Percentiles rank a stretch among this genome's conserved stretches.
Conservation (phyloP, 2,797 vertebrate species). For the Pogonophryne albipinna region DNA sequence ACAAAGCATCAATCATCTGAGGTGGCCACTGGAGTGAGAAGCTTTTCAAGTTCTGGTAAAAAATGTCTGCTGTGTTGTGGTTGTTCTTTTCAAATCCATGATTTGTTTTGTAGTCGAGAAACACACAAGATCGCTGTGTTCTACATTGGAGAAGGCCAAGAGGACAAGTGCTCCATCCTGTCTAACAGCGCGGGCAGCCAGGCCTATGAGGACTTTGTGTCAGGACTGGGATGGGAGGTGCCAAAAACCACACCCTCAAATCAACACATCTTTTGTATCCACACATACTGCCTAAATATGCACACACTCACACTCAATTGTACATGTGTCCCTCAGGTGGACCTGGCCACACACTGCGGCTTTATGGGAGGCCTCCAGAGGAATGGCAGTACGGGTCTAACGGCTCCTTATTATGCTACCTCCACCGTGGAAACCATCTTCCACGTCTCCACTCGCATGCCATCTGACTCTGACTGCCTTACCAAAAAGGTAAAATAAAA, state of each 20-base stretch:
- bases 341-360: slow-evolving; percentile 96
- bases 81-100: slow-evolving; percentile 31
- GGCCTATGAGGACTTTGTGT: slow-evolving; percentile 97
- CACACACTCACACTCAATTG: slow-evolving; percentile 4
- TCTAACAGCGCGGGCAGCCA: slow-evolving; percentile 95
- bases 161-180: slow-evolving; percentile 97
- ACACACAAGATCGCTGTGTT: slow-evolving; percentile 99
- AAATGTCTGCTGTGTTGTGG: not conserved
- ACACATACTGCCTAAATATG: not conserved
- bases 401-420: slow-evolving; percentile 97
- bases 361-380: slow-evolving; percentile 99
- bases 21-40: slow-evolving; percentile 5
- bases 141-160: slow-evolving; percentile 97
- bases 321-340: slow-evolving; percentile 84
- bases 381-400: slow-evolving; percentile 97
- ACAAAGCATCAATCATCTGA: slow-evolving; percentile 19
- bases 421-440: slow-evolving; percentile 98
- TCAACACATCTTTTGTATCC: slow-evolving; percentile 1
- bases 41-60: slow-evolving; percentile 29
- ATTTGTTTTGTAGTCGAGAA: slow-evolving; percentile 88
- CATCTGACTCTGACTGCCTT: slow-evolving; percentile 93
- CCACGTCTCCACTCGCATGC: slow-evolving; percentile 98
- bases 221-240: slow-evolving; percentile 99
- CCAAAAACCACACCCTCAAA: slow-evolving; percentile 24
- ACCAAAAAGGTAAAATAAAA: slow-evolving; percentile 93